Percentiles rank a stretch among this genome's conserved stretches.
These are phyloP conservation scores for Platanista minor DNA, from an alignment of 2,113 vertebrate genomes.

Conservation along the genomic window DNA sequence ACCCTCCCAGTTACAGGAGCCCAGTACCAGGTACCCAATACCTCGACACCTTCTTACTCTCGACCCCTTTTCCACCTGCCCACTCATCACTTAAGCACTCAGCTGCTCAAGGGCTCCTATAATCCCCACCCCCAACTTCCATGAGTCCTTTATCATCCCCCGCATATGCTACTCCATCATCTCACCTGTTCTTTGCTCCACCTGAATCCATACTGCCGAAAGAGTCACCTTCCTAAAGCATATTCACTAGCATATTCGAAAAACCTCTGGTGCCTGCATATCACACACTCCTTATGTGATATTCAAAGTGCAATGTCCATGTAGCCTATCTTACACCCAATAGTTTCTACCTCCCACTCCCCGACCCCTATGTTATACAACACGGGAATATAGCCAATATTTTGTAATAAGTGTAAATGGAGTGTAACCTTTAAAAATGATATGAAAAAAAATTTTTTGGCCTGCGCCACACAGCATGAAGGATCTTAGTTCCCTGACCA, in stretches of 20 bases:
- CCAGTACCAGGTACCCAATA: not conserved
- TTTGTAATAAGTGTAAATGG: too few species aligned
- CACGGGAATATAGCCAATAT: too few species aligned
- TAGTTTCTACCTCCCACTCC: too few species aligned
- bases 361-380: too few species aligned
- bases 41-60: not conserved
- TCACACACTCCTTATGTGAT: not conserved
- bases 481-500: too few species aligned
- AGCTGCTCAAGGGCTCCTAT: not conserved
- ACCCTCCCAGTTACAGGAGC: not conserved
- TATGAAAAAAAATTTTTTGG: too few species aligned
- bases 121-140: too few species aligned
- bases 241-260: not conserved
- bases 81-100: not conserved
- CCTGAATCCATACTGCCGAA: not conserved
- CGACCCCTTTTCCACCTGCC: not conserved
- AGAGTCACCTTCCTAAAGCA: not conserved
- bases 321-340: too few species aligned
- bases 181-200: not conserved
- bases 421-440: too few species aligned
- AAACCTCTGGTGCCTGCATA: not conserved
- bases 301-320: not conserved
- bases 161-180: not conserved
- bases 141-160: not conserved
- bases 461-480: too few species aligned